phyloP scores from a whole-genome alignment of 2,797 vertebrate genomes.

The Pangasius mekongensis region DNA sequence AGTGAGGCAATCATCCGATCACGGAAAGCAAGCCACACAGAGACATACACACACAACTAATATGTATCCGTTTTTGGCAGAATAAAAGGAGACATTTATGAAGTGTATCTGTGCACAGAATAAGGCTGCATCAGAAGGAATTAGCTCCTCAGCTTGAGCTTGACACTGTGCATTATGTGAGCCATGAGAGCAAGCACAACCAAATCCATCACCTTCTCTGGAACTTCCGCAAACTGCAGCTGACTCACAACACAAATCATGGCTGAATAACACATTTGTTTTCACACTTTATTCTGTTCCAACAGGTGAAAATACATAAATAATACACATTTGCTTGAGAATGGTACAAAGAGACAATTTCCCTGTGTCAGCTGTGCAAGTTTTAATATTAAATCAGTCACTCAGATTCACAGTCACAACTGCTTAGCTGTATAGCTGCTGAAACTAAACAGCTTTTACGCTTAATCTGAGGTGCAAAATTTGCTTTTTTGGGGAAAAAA shows the following conservation, averaged over 20 bases:
- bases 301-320: not conserved
- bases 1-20: not conserved
- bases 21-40: not conserved
- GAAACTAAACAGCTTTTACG: not conserved
- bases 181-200: constrained; percentile 28
- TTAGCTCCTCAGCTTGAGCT: constrained; percentile 38
- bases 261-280: not conserved
- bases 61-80: not conserved
- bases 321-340: not conserved
- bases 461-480: not conserved
- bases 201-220: constrained; percentile 33
- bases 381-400: not conserved
- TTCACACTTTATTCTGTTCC: not conserved
- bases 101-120: constrained; percentile 8
- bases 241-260: not conserved
- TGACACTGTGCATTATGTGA: constrained; percentile 33
- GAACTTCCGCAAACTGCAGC: not conserved
- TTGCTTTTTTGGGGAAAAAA: no score
- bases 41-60: not conserved
- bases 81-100: not conserved
- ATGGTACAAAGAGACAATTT: not conserved
- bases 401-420: not conserved
- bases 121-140: constrained; percentile 19
- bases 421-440: not conserved
- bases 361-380: not conserved